phyloP scores from a whole-genome alignment of 1,140 invertebrate genomes.

The Muscidifurax raptorellus region DNA sequence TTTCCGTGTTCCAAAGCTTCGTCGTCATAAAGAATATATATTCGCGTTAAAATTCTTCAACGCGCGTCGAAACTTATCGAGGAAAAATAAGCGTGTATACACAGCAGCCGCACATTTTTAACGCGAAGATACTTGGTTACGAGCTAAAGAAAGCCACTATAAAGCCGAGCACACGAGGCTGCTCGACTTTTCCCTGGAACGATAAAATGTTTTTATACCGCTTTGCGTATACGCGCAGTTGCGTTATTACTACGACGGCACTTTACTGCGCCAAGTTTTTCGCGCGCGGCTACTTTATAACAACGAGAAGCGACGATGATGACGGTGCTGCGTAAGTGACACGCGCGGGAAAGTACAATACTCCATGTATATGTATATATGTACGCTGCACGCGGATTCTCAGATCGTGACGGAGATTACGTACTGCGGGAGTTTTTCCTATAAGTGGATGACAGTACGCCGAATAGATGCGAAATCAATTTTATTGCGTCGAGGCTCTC shows the following conservation, averaged over 20 bases:
- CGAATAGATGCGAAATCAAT: not conserved
- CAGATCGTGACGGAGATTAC: not conserved
- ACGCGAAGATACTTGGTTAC: constrained; percentile 53
- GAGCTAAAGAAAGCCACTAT: constrained; percentile 21
- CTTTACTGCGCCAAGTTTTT: constrained; percentile 67
- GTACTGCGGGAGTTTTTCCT: not conserved
- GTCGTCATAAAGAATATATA: too few relatives aligned
- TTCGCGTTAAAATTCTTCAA: not conserved
- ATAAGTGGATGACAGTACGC: not conserved
- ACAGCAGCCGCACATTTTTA: not conserved
- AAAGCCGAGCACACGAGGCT: constrained; percentile 28
- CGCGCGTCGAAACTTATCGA: not conserved
- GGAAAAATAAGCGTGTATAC: too few relatives aligned
- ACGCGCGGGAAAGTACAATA: constrained; percentile 34
- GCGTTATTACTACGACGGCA: constrained; percentile 54
- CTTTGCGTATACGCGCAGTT: constrained; percentile 57
- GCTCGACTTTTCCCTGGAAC: constrained; percentile 61
- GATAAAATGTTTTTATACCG: constrained; percentile 72
- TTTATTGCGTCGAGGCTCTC: not conserved
- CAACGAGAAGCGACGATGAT: not conserved
- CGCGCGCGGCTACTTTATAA: constrained; percentile 59
- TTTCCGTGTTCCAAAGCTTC: too few relatives aligned
- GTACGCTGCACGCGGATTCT: not conserved
- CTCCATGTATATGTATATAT: not conserved
- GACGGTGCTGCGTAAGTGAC: not conserved